Base-by-base conservation (phyloP, 92 coral and sea anemone species). In the Umimayanthus chanpuru region DNA sequence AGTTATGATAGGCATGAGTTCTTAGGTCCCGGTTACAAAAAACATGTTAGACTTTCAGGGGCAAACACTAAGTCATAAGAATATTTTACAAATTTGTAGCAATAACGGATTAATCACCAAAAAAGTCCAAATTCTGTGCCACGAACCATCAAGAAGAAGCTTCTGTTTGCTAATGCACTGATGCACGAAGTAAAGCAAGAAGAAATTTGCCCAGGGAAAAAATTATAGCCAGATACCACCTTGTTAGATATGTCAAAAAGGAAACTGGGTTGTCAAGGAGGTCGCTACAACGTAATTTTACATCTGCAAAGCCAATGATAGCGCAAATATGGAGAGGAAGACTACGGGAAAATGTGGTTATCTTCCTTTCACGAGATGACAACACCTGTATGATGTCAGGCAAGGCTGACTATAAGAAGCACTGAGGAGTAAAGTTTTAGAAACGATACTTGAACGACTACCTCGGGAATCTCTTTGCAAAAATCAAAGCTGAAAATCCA, bases 351-450 rank as follows among this genome's bases (percentile, higher is more conserved):
- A 73, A n/a, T 9, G 80, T 91, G 80, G 65, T 66, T 71, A 76
- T 36, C 25, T 89, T 92, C 72, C 49, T 89, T 50, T 89, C 86
- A 44, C 86, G 92, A 79, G 90, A 83, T 49, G 90, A 89, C 92
- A 92, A 92, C 79, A 89, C 92, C 40, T 76, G 94, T 70, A 79
- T 89, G 81, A 91, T 88, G 92, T 90, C 94, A 58, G 92, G 90
- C 76, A 92, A 92, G 30, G 90, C 76, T 70, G 94, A 92, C 73
- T 89, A 86, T 61, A 77, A 64, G n/a, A 86, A 41, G 6, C 55
- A 58, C 30, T 47, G 89, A 66, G 92, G 90, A 23, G 86, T 40
- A 23, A 89, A 89, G 82, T 71, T 92, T 61, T 91, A 89, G 44
- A 87, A 92, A 58, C 85, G 85, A 41, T 92, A 89, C 65, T 82